Evolutionary conservation across 2,797 vertebrate genomes (phyloP).

Genomic region (Columba guinea): DNA sequence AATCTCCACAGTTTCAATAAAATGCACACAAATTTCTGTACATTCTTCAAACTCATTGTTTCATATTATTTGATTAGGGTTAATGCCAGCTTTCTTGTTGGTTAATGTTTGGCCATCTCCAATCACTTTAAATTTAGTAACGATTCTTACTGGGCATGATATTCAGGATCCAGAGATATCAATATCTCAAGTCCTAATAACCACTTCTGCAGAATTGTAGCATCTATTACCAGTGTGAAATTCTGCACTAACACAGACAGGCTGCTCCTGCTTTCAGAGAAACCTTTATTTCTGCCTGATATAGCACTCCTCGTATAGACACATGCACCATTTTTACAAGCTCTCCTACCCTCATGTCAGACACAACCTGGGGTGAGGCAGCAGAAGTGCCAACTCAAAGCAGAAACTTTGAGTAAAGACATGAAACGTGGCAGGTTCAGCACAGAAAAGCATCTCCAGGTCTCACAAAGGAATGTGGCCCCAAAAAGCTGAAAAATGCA

Average conservation of each 20-base stretch:
- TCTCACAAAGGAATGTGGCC: background rate
- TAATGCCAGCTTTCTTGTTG: background rate
- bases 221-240: background rate
- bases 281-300: background rate
- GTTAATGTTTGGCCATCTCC: background rate
- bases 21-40: background rate
- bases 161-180: background rate
- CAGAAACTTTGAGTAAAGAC: slow-evolving; percentile 2
- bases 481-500: background rate
- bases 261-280: background rate
- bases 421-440: background rate
- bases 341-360: background rate
- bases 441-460: background rate
- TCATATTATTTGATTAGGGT: background rate
- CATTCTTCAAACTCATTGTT: background rate
- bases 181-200: background rate
- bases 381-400: background rate
- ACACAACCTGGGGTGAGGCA: background rate
- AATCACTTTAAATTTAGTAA: background rate
- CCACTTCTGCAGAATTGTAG: background rate
- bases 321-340: background rate
- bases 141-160: background rate
- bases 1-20: background rate
- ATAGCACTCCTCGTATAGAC: background rate
- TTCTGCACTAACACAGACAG: background rate